Base-by-base conservation (phyloP, 2,113 vertebrate genomes). In the Eurypyga helias region DNA sequence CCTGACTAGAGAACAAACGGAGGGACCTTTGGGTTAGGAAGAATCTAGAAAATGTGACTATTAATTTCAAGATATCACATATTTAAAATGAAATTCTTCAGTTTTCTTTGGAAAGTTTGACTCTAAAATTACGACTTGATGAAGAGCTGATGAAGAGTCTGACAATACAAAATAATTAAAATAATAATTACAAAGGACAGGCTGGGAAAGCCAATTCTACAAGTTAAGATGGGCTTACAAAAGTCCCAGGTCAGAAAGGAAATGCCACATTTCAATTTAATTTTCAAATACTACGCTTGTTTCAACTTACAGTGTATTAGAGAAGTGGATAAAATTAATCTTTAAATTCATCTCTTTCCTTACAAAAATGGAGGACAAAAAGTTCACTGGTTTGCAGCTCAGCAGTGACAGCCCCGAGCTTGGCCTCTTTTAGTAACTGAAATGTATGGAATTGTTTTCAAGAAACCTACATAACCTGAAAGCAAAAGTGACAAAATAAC, bases 1-100 rank as follows among this genome's bases (percentile, higher is more conserved):
- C 45, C 90, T 66, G 66, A 81, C 38, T 57, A 90, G 65, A 87
- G 46, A 61, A 64, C 51, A 87, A 87, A 75, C 41, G 0, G 2
- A 90, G 12, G 7, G 78, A 70, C 34, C 64, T 79, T 91, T 96
- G 90, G 78, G 64, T 97, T 69, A 87, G 41, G 45, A 89, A 83
- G 88, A 79, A 96, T 49, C 85, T 83, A 71, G 96, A 81, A 96
- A 93, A 92, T 92, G 77, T 70, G 45, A 87, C 86, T 76, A 96
- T 66, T 89, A 77, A 96, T 85, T 83, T 97, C 73, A 92, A 82
- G 80, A 72, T 62, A 83, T 64, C 75, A 78, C 33, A 93, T 10
- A 67, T 77, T 54, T 76, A 76, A 97, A 88, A 94, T 73, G 2
- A 61, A 92, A 84, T 84, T 94, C 72, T 93, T 81, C 46, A 86